A percentile compares a stretch with the other conserved stretches of the same genome.
Evolutionary conservation across 2,113 vertebrate species (phyloP).

Genomic region (Periophthalmus modestus): DNA sequence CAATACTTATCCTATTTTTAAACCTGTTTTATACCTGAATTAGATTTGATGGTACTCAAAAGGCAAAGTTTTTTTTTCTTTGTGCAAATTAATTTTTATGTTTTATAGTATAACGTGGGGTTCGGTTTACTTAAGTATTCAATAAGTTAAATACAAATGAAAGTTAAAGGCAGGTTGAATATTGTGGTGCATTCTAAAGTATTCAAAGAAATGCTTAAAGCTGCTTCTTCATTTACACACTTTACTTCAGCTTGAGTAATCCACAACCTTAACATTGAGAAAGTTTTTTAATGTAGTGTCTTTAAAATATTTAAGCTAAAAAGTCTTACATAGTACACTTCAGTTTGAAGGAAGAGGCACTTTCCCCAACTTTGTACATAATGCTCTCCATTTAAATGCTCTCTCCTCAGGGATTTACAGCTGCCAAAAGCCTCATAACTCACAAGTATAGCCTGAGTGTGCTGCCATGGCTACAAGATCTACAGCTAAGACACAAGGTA

Average conservation of each 20-base stretch:
- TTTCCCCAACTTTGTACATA: conserved; percentile 24
- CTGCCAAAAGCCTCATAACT: conserved; percentile 34
- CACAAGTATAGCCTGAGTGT: conserved; percentile 9
- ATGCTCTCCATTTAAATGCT: conserved; percentile 39
- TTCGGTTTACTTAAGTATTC: background rate
- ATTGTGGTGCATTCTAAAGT: too few species aligned
- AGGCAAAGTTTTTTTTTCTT: too few species aligned
- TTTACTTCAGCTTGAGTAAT: too few species aligned
- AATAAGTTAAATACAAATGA: background rate
- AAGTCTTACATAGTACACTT: background rate
- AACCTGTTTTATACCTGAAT: too few species aligned
- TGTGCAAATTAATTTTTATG: too few species aligned
- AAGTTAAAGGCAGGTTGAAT: background rate
- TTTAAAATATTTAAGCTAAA: background rate
- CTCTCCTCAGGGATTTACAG: conserved; percentile 44
- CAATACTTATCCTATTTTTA: too few species aligned
- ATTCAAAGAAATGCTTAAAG: too few species aligned
- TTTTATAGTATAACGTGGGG: too few species aligned
- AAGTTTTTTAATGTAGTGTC: background rate
- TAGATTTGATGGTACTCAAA: too few species aligned
- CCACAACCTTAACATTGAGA: background rate
- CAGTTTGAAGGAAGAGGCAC: conserved; percentile 11
- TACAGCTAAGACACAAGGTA: conserved; percentile 12
- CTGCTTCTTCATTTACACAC: too few species aligned
- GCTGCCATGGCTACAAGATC: conserved; percentile 29